Evolutionary conservation across 2,113 vertebrate genomes (phyloP), one percentile per base, ranked within the genome.

Genomic region (Lepus americanus): DNA sequence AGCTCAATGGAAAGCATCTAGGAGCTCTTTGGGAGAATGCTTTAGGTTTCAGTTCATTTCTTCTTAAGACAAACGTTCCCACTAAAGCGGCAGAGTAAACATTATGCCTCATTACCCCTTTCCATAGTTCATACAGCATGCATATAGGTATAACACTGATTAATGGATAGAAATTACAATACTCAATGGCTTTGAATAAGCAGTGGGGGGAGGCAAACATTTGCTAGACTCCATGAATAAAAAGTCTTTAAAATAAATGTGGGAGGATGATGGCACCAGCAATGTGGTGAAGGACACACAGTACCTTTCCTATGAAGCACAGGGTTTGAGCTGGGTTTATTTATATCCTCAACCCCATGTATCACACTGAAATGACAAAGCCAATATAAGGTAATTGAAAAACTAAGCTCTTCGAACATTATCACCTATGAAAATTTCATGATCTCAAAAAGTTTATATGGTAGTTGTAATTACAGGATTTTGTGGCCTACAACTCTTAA

Each of bases 41-140:
- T 64, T 76, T 51, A 51, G 67, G 95, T 80, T 97, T 95, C 96
- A 95, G 89, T 94, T 97, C 96, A 98, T 98, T 98, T 98, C 97
- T 94, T 95, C 73, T 85, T 95, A 95, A 96, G 64, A 97, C 95
- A 91, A 98, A 81, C 82, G 92, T 83, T 97, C 61, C 92, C 74
- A 89, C 94, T 86, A 94, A 97, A 55, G 10, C 81, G 73, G 96
- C 89, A 95, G 89, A 97, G 92, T 97, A 98, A 98, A 98, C 97
- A 97, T 14, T 94, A 96, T 19, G 95, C 96, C 92, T 97, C 98
- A 97, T 98, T 98, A 95, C 84, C n/a, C 44, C 12, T 76, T 90
- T 67, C 39, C 92, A 94, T 90, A 91, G 81, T 95, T 97, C 95
- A 94, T 90, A 53, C 51, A 86, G 53, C 55, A 77, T 39, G 27